Percentiles rank a stretch among this genome's conserved stretches.
These are phyloP conservation scores for Neuroscelio doddi DNA, from an alignment of 2,888 invertebrate species.

Conservation along the genomic window DNA sequence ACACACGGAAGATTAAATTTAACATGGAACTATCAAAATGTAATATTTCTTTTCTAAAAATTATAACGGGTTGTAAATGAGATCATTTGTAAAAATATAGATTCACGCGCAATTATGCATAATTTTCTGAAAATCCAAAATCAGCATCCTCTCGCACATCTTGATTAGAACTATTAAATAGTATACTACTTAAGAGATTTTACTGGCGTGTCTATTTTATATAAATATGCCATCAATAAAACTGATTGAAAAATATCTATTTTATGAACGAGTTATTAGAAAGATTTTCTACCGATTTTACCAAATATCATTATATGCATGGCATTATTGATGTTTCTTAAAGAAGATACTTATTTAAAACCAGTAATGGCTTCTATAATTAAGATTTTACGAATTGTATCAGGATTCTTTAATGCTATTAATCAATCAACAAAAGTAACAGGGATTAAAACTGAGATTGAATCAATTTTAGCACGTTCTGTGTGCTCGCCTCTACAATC, in stretches of 20 bases:
- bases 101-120: background rate
- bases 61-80: background rate
- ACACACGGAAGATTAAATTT: background rate
- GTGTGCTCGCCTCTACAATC: conserved; percentile 18
- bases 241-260: conserved; percentile 17
- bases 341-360: conserved; percentile 52
- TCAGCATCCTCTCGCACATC: background rate
- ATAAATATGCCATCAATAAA: conserved; percentile 30
- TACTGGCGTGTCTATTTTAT: conserved; percentile 15
- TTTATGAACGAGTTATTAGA: conserved; percentile 51
- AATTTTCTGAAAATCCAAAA: background rate
- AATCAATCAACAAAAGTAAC: conserved; percentile 62
- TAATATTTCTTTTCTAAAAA: background rate
- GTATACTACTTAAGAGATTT: too few species aligned
- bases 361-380: conserved; percentile 49
- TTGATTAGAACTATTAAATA: conserved; percentile 1
- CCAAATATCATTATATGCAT: conserved; percentile 58
- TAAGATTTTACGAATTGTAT: conserved; percentile 51
- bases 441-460: conserved; percentile 48
- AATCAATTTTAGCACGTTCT: conserved; percentile 52
- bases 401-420: conserved; percentile 56
- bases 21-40: background rate
- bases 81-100: background rate
- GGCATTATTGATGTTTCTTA: conserved; percentile 59
- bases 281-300: conserved; percentile 51